Evolutionary conservation across 1,140 invertebrate genomes (phyloP).

Genomic region (Bombus vancouverensis): DNA sequence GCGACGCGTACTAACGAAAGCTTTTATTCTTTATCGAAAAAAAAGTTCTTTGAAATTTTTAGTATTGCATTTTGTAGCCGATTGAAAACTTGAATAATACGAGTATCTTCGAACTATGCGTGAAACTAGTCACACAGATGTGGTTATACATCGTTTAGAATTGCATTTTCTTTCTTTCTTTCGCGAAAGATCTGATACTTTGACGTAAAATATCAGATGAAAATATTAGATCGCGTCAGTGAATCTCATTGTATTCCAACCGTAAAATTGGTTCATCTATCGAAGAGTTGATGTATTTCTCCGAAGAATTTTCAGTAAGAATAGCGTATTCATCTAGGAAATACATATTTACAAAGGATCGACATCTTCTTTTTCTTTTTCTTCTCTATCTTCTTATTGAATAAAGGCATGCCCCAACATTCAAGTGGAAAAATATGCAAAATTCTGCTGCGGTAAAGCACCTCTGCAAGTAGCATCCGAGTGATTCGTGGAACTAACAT

Average conservation of each 20-base stretch:
- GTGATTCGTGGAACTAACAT: background rate
- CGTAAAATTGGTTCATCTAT: background rate
- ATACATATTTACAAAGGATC: too few species aligned
- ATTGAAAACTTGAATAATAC: too few species aligned
- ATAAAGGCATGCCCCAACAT: background rate
- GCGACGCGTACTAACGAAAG: too few species aligned
- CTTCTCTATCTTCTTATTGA: background rate
- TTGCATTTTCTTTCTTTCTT: too few species aligned
- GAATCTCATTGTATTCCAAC: background rate
- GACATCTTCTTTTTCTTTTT: background rate
- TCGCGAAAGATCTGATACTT: too few species aligned
- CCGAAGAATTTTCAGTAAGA: background rate
- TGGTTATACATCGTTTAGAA: background rate
- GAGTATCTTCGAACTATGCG: background rate
- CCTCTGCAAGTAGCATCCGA: background rate
- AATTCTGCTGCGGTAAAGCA: background rate
- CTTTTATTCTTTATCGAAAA: too few species aligned
- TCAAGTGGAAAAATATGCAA: constrained; percentile 12
- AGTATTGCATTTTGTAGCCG: too few species aligned
- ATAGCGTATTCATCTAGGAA: background rate
- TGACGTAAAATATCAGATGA: too few species aligned
- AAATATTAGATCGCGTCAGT: background rate
- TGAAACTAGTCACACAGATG: background rate
- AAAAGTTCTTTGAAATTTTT: too few species aligned
- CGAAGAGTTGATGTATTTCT: background rate